phyloP scores from a whole-genome alignment of 2,113 vertebrate species.

The Cairina moschata region DNA sequence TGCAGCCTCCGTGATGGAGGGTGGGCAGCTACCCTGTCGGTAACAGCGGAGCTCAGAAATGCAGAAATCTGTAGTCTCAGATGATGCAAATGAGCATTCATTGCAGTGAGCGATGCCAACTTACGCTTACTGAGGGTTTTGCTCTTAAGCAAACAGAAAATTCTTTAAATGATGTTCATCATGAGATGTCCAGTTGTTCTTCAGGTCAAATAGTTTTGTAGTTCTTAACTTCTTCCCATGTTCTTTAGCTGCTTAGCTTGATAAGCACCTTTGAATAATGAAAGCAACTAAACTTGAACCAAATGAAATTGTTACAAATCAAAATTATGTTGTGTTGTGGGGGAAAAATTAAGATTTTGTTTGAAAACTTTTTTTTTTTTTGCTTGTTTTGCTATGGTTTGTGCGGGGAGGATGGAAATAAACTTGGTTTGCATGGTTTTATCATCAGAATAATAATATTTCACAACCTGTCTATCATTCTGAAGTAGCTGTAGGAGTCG shows the following conservation, averaged over 20 bases:
- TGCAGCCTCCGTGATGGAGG: background rate
- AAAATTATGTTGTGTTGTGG: background rate
- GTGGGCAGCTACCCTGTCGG: background rate
- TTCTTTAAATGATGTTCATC: background rate
- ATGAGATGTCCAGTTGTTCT: background rate
- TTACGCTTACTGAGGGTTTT: background rate
- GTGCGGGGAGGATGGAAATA: background rate
- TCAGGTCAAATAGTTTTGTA: background rate
- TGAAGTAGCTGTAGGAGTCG: background rate
- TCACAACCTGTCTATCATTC: background rate
- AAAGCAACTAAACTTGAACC: background rate
- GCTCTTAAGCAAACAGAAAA: background rate
- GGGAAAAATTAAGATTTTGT: background rate
- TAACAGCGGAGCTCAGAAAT: background rate
- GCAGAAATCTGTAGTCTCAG: background rate
- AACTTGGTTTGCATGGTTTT: background rate
- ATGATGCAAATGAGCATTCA: background rate
- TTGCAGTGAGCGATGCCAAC: background rate
- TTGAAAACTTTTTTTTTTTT: background rate
- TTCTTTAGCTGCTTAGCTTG: background rate
- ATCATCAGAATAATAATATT: background rate
- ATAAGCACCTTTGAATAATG: background rate
- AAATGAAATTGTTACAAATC: background rate
- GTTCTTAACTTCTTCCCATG: background rate
- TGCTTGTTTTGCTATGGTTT: background rate